Evolutionary conservation across 2,888 invertebrate genomes (phyloP), one percentile per base, ranked within the genome.

Genomic region (Drosophila planitibia): DNA sequence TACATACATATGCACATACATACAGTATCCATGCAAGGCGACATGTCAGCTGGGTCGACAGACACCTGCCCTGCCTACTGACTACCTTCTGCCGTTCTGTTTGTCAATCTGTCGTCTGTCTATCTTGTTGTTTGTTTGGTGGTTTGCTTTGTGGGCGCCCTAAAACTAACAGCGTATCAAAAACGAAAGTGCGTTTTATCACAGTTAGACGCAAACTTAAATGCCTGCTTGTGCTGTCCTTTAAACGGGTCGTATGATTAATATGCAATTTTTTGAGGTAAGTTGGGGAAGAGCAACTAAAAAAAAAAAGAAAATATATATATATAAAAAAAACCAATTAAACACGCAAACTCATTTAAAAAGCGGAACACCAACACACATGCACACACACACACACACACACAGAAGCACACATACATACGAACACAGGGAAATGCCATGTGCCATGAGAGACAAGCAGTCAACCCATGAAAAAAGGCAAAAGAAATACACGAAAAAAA

Each of bases 331-430:
- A 89, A 84, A 87, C 87, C 81, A 88, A 88, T 88, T 88, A 88
- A 89, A 88, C 84, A 89, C 90, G 89, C 89, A 88, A 91, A 89
- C 89, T 89, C 91, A 90, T 91, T 89, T 83, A 77, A 76, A 70
- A 79, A 69, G 59, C 60, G 63, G 64, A 74, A 79, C 62, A 74
- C 55, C 70, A 51, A 76, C 61, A 74, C 66, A 83, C 73, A 81
- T 51, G 64, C 78, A 66, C 72, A 65, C 44, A 62, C 59, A 70
- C 58, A 70, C 41, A 78, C 71, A 81, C 78, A 66, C 72, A 65
- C 44, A 62, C 59, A 69, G 57, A 69, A 51, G 61, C 64, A 79
- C 25, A 47, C 5, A 7, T 7, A 39, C 19, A 39, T 0, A 39
- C 54, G 74, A 53, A 63, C 60, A 79, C 57, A 75, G 73, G 78